Conservation (phyloP, 2,113 vertebrate species). For the Genyomyrus donnyi region DNA sequence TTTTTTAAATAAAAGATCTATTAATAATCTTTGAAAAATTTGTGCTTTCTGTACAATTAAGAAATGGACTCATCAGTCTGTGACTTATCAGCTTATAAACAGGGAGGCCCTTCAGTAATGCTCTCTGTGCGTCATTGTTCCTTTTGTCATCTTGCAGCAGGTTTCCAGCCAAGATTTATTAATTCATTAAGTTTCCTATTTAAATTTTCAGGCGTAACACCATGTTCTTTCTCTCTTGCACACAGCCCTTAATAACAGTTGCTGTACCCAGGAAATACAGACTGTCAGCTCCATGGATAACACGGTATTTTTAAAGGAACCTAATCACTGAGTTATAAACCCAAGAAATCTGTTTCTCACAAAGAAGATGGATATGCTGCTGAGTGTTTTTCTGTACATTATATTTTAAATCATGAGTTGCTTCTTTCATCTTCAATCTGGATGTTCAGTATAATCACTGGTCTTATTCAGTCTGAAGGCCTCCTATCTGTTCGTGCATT, state of each 20-base stretch:
- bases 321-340: conserved; percentile 23
- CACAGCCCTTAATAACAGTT: conserved; percentile 51
- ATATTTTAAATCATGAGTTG: not conserved
- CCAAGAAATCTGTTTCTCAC: conserved; percentile 8
- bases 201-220: conserved; percentile 55
- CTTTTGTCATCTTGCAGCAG: conserved; percentile 48
- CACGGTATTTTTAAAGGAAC: conserved; percentile 24
- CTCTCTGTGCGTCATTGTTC: conserved; percentile 59
- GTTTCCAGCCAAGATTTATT: conserved; percentile 63
- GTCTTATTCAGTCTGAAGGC: not conserved
- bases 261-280: conserved; percentile 39
- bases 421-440: not conserved
- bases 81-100: conserved; percentile 70
- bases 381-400: not conserved
- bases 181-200: conserved; percentile 66
- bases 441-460: not conserved
- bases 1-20: conserved; percentile 58
- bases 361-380: not conserved
- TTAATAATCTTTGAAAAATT: conserved; percentile 62
- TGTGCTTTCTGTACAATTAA: conserved; percentile 62
- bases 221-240: conserved; percentile 49
- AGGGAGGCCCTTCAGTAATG: conserved; percentile 53
- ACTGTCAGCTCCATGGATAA: conserved; percentile 31
- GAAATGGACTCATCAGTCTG: conserved; percentile 65
- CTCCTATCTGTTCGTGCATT: not conserved